Conservation (phyloP, 1,140 invertebrate species). For the Matsumurasca onukii region DNA sequence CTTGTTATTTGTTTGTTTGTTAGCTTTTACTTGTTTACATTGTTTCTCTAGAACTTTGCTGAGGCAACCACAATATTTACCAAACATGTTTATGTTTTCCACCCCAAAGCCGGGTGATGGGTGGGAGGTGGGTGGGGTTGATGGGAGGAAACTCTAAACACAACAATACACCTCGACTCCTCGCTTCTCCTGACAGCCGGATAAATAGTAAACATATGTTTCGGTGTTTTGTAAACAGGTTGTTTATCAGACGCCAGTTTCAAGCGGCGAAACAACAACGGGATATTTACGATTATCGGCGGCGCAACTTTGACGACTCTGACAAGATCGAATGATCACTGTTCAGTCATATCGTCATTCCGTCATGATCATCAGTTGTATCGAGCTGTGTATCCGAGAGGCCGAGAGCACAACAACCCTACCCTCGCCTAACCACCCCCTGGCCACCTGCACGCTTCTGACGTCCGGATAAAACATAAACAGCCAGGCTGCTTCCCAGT, state of each 20-base stretch:
- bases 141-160: constrained; percentile 3
- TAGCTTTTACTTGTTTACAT: no score
- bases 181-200: constrained; percentile 23
- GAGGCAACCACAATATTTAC: no score
- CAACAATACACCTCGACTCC: constrained; percentile 13
- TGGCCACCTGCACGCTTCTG: constrained; percentile 6
- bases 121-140: neutral
- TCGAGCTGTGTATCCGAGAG: constrained; percentile 15
- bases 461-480: constrained; percentile 23
- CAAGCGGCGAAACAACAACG: neutral
- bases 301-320: neutral
- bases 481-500: neutral
- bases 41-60: no score
- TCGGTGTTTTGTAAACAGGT: constrained; percentile 31
- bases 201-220: constrained; percentile 35
- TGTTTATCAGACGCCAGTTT: constrained; percentile 2
- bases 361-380: constrained; percentile 11
- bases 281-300: neutral
- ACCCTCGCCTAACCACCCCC: neutral
- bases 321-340: neutral
- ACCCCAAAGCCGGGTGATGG: no score
- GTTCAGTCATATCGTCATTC: constrained; percentile 2
- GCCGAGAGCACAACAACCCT: constrained; percentile 32
- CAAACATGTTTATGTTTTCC: no score
- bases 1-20: no score